A percentile compares a stretch with the other conserved stretches of the same genome.
phyloP scores from a whole-genome alignment of 2,113 vertebrate genomes.

The Indri indri region DNA sequence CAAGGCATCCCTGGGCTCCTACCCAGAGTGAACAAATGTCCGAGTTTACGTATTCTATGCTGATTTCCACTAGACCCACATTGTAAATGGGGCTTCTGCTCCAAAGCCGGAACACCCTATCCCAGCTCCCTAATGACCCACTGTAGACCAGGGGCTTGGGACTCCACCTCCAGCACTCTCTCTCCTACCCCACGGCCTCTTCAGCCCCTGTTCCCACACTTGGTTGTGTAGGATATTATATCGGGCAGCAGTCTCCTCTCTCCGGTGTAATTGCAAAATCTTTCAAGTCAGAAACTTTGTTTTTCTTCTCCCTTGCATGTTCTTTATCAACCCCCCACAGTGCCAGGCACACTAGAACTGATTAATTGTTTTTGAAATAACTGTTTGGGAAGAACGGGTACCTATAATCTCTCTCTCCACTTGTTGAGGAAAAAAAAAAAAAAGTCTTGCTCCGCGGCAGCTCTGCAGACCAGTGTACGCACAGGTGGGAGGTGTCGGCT shows the following conservation, averaged over 20 bases:
- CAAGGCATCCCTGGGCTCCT: background rate
- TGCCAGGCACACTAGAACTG: background rate
- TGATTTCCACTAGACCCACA: background rate
- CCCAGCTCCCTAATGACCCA: no score
- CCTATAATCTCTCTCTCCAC: background rate
- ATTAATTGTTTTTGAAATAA: slow-evolving; percentile 3
- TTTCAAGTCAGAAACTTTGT: background rate
- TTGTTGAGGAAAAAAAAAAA: background rate
- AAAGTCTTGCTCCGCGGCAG: background rate
- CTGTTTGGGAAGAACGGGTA: background rate
- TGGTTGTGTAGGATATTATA: background rate
- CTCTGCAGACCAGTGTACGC: background rate
- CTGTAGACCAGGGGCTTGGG: background rate
- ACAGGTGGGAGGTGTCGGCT: background rate
- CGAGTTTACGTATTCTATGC: background rate
- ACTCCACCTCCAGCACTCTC: background rate
- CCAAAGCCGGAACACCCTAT: fast-evolving
- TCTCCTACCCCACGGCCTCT: no score
- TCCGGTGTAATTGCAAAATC: background rate
- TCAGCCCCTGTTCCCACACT: background rate
- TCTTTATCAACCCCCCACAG: background rate
- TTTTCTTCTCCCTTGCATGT: background rate
- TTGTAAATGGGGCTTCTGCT: background rate
- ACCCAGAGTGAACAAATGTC: background rate
- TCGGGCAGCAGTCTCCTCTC: background rate